Evolutionary conservation across 2,888 invertebrate species (phyloP), one percentile per base, ranked within the genome.

Genomic region (Thereva unica): DNA sequence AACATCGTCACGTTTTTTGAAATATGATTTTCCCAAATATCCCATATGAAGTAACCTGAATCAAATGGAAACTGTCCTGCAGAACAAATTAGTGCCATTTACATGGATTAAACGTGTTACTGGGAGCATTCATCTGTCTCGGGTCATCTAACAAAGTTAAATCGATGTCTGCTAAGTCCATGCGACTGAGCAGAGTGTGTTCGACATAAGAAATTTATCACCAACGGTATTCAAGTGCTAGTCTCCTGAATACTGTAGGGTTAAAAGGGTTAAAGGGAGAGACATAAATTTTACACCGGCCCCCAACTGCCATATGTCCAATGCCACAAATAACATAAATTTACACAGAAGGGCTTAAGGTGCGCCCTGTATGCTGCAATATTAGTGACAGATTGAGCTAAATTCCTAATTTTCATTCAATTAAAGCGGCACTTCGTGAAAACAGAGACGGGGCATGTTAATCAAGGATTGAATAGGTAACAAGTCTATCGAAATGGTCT

Each of bases 271-370:
- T 53, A 64, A 37, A 34, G 42, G 23, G 37, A 44, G n/a, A 53
- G 6, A 50, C 45, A 64, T 64, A 64, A 52, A 64, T 64, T 64
- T 53, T 42, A 53, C 35, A 52, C 44, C 53, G 44, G 52, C 50
- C 64, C 53, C 53, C 44, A 64, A 64, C 34, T 64, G 64, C 64
- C 53, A 64, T 64, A 64, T 64, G 64, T 64, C 64, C 37, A 64
- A 42, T 64, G 53, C 41, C 44, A 53, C 64, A 64, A 64, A 42
- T 41, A 44, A 42, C 45, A 64, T 64, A 40, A 64, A 53, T 64
- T 61, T 50, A 23, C 37, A 41, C 23, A 55, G 12, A 40, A 40
- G 55, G 55, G 41, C 9, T 40, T 55, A 55, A 40, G 10, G 41
- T 41, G n/a, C 23, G 23, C 23, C 23, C 23, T 2, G 23, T 23